Evolutionary conservation across 2,888 invertebrate genomes (phyloP), one percentile per base, ranked within the genome.

Genomic region (Hetaerina titia): DNA sequence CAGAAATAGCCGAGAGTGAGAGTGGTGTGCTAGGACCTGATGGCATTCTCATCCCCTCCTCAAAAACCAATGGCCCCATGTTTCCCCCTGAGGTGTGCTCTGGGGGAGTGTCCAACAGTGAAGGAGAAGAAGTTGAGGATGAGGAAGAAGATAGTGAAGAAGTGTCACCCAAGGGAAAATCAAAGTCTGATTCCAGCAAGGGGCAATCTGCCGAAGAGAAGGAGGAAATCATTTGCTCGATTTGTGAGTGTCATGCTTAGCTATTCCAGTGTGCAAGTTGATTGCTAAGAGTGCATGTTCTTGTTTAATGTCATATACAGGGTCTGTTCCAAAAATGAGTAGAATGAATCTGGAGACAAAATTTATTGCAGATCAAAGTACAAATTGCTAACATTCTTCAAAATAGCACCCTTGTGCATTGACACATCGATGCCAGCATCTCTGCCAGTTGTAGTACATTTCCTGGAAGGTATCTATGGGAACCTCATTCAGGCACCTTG

Each of bases 51-150:
- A 92, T 92, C 31, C 92, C 92, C 8, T 45, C 45, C 56, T 56
- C 56, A 13, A 81, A 81, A 56, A 13, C 92, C 45, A 92, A 92
- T 74, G 92, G 92, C 6, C 92, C 92, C 2, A 56, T n/a, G n/a
- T 92, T 22, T 74, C 92, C 92, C 4, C 92, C 92, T 22, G 92
- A 92, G n/a, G 92, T 92, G 19, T 92, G 64, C 69, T 92, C 69
- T n/a, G 92, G 92, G 4, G 69, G 69, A 56, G 56, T 92, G 92
- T 92, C 92, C n/a, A 92, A 92, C 69, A 92, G 92, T 56, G 92
- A 92, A 74, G 92, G 92, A 19, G 92, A 92, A n/a, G 92, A 92
- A 22, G 63, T 63, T 4, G 90, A 90, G 25, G 92, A 69, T 19
- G 92, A 92, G 22, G 92, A 92, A 4, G 92, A 92, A 6, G 56